Evolutionary conservation across 37 sponge, comb jelly and placozoan species (phyloP).

Genomic region (Spongia lamella): DNA sequence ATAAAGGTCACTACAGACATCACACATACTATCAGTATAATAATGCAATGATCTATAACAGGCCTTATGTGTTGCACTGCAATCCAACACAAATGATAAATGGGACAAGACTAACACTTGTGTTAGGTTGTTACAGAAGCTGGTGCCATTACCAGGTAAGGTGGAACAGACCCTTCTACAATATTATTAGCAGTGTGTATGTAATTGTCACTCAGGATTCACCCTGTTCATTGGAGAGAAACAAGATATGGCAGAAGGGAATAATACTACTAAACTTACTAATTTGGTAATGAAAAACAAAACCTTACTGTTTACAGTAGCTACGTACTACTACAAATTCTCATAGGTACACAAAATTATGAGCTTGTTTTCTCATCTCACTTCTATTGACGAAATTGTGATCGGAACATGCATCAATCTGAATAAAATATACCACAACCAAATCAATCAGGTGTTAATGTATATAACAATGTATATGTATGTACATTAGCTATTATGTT

Average conservation of each 20-base stretch:
- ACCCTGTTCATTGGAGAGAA: too few species aligned
- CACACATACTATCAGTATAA: not conserved
- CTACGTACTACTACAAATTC: too few species aligned
- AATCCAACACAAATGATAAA: not conserved
- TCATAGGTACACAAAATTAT: conserved; percentile 32
- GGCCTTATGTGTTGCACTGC: conserved; percentile 27
- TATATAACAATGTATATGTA: not conserved
- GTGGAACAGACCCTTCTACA: too few species aligned
- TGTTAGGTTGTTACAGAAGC: not conserved
- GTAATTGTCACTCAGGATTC: too few species aligned
- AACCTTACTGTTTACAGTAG: too few species aligned
- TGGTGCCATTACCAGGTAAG: conserved; percentile 26
- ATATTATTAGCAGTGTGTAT: too few species aligned
- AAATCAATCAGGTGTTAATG: conserved; percentile 33
- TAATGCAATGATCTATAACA: not conserved
- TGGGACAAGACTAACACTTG: conserved; percentile 5
- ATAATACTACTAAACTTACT: too few species aligned
- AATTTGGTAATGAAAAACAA: too few species aligned
- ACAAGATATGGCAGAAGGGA: too few species aligned
- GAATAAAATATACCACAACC: conserved; percentile 28
- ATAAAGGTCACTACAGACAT: conserved; percentile 14
- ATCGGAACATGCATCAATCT: conserved; percentile 38
- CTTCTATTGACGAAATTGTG: conserved; percentile 33
- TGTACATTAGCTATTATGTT: not conserved
- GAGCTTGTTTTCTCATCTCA: conserved; percentile 20